Conservation (phyloP, 2,888 invertebrate genomes). For the Lycocerus yunnanus region DNA sequence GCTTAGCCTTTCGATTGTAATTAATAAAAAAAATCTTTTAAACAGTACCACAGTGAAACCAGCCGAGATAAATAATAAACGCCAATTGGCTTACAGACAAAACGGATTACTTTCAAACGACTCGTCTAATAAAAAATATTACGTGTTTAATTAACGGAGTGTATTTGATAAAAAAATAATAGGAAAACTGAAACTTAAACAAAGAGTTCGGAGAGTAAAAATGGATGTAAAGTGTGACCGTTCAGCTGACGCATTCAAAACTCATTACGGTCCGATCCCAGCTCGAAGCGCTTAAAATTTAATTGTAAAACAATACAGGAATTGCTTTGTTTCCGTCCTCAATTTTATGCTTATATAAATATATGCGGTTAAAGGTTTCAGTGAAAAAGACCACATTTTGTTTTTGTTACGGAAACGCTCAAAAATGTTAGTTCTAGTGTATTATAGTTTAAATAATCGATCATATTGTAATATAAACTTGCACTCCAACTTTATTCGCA, state of each 20-base stretch:
- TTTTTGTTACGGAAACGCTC: conserved; percentile 8
- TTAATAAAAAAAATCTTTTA: background rate
- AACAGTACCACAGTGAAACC: background rate
- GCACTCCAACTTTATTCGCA: background rate
- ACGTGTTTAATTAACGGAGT: background rate
- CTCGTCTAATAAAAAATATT: background rate
- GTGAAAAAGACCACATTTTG: conserved; percentile 12
- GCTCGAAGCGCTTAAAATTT: conserved; percentile 28
- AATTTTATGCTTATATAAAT: conserved; percentile 30
- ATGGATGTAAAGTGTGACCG: conserved; percentile 28
- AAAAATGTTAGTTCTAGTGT: background rate
- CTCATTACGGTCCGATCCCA: conserved; percentile 26
- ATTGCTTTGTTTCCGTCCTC: conserved; percentile 29
- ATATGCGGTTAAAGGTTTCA: conserved; percentile 15
- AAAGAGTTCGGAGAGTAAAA: conserved; percentile 19
- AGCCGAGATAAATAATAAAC: background rate
- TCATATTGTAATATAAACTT: no score
- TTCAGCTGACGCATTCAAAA: conserved; percentile 31
- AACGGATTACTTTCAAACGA: background rate
- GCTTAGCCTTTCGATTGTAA: background rate
- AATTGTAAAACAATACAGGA: conserved; percentile 32
- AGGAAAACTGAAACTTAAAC: conserved; percentile 15
- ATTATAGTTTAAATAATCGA: background rate
- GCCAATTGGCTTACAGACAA: background rate
- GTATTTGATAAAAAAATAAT: background rate